Base-by-base conservation (phyloP, 1,140 invertebrate genomes). In the Pseudobourletiella spinata region DNA sequence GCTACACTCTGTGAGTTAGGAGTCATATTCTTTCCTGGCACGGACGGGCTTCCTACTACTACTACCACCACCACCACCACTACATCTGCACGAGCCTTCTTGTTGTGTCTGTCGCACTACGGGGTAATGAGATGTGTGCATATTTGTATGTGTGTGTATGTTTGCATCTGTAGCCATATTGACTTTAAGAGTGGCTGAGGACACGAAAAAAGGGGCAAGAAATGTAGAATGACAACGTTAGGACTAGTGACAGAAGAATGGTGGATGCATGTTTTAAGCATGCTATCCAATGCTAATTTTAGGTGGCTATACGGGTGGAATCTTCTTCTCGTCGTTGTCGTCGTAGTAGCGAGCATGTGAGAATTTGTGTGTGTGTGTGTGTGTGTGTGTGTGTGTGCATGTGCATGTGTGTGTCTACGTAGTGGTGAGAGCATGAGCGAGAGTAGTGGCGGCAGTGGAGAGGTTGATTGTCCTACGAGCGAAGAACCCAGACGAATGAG, bases 401-500 rank as follows among this genome's bases (percentile, higher is more conserved):
- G n/a, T n/a, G n/a, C n/a, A n/a, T n/a, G n/a, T 50, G 11, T 50
- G 15, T 50, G 46, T 50, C 8, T 11, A 50, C 11, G 15, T 16
- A 15, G 15, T 8, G 20, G 46, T 50, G 20, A 11, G 15, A 50
- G 22, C 46, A 11, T 16, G 20, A 22, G 15, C 24, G 18, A 18
- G 51, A 28, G 51, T 52, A 20, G 26, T 22, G 6, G 20, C n/a
- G 51, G 26, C 20, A 52, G n/a, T 28, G 18, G 51, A 26, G 52
- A 57, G 56, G 61, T 63, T 63, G 46, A 58, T 63, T 58, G 61
- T 58, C 55, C 61, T 59, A 57, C 42, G 50, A 63, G 56, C 20
- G 32, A 39, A 43, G 39, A 44, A 52, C 61, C 56, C 61, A 63
- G 61, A 58, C 61, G 61, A 63, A 63, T 57, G 61, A 59, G 61